Percentiles rank a stretch among this genome's conserved stretches.
Conservation (phyloP, 2,797 vertebrate genomes). For the Rachycentron canadum region DNA sequence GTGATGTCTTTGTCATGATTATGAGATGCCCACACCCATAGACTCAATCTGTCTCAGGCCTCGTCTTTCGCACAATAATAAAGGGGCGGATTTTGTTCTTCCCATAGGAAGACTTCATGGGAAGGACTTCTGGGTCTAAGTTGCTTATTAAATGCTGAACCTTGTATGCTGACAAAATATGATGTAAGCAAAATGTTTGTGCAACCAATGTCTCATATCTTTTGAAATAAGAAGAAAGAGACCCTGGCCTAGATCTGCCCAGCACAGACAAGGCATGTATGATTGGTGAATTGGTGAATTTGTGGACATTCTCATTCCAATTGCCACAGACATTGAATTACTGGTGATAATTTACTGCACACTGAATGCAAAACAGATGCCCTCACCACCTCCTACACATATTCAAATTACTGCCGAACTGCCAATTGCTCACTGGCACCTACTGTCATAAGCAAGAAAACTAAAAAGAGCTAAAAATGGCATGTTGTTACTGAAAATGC, state of each 20-base stretch:
- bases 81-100: neutral
- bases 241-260: neutral
- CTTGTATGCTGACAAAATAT: constrained; percentile 12
- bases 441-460: constrained; percentile 8
- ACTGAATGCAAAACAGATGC: constrained; percentile 30
- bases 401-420: constrained; percentile 34
- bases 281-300: neutral
- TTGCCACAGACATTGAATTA: constrained; percentile 18
- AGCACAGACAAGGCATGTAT: constrained; percentile 2
- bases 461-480: constrained; percentile 12
- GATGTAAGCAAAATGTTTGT: constrained; percentile 15
- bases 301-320: neutral
- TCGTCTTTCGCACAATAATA: neutral
- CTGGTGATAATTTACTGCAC: constrained; percentile 11
- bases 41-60: neutral
- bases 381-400: constrained; percentile 33
- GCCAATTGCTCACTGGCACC: constrained; percentile 16
- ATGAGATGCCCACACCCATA: neutral
- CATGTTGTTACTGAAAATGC: constrained; percentile 16
- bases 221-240: neutral
- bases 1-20: neutral
- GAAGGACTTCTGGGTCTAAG: neutral
- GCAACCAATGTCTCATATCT: neutral
- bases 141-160: constrained; percentile 6
- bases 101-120: no score